Base-by-base conservation (phyloP, 2,797 vertebrate species). In the Syngnathus rostellatus region DNA sequence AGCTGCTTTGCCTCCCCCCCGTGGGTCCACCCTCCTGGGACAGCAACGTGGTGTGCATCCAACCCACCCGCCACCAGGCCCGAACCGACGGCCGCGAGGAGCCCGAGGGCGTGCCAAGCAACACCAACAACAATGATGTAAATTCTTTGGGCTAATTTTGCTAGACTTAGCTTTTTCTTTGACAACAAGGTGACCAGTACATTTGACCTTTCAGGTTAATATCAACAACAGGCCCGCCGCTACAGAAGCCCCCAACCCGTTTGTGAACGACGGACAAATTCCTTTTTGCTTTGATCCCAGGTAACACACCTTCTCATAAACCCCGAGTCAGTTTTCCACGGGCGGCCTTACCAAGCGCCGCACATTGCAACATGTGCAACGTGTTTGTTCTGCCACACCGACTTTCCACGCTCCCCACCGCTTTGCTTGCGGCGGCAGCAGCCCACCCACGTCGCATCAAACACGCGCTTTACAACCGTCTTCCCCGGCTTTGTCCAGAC, bases 271-370 rank as follows among this genome's bases (percentile, higher is more conserved):
- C 10, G 93, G 89, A 71, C 93, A 94, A 76, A 87, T 91, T 19
- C 91, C 92, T 46, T 98, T 97, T 86, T 97, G 95, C 93, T 98
- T 98, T 90, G 95, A 98, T 84, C 91, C 94, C 89, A 98, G 95
- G 96, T 97, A 93, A 89, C 58, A 71, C 61, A 54, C 50, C 60
- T 69, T 63, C 48, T 63, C 69, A 65, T 72, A 79, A 82, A 81
- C 60, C 66, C 72, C 21, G 23, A 69, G 62, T 40, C 67, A 17
- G 73, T 70, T 66, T 67, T 69, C 80, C 48, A 14, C 14, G 5
- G 43, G 14, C 43, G 61, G 72, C 55, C 68, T 73, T 69, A 11
- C 62, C 31, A 17, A 78, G 79, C 72, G 17, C 76, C 78, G 76
- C 67, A 77, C 72, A 75, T 72, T 77, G 73, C 79, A 71, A 67